Evolutionary conservation across 2,888 invertebrate species (phyloP), one percentile per base, ranked within the genome.

Genomic region (Dynastes maya): DNA sequence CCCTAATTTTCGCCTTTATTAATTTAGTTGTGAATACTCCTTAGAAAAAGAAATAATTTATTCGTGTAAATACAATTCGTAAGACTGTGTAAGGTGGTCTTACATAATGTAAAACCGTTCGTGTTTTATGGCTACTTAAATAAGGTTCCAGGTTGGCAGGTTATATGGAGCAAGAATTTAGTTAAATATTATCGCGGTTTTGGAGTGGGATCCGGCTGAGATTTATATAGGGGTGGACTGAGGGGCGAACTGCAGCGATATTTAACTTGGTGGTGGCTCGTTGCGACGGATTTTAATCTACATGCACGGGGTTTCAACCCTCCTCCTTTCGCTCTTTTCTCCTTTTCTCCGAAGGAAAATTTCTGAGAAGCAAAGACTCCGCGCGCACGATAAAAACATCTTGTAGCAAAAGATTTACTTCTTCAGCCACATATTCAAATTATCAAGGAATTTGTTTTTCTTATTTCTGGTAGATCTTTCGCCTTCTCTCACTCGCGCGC

Each of bases 91-190:
- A 37, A 37, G 32, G 32, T 37, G 32, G 32, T 8, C 11, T 45
- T 45, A 94, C 93, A 93, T 94, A 93, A 93, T 83, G 82, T 83
- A 82, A 83, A 83, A 83, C 83, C 72, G 61, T 74, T 61, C 61
- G 29, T 65, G 77, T 77, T 81, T 75, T 79, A 75, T 80, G 77
- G 81, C 81, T 80, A 81, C 81, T 81, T 81, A 81, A 71, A 79
- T 79, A 79, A 79, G 77, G 78, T 81, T 82, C 78, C 79, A 81
- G 81, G 82, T 82, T 82, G 81, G 81, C 81, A 85, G 86, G 87
- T 86, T 88, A 87, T 88, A 87, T 88, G 86, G 86, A 88, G 87
- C 87, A 88, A 86, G 87, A 88, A 88, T 88, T 88, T 88, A 88
- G 87, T 88, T 88, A 88, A 88, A 88, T 88, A 88, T 88, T 88